These are phyloP conservation scores for Synanthedon andrenaeformis DNA, from an alignment of 2,888 invertebrate genomes.

Conservation along the genomic window DNA sequence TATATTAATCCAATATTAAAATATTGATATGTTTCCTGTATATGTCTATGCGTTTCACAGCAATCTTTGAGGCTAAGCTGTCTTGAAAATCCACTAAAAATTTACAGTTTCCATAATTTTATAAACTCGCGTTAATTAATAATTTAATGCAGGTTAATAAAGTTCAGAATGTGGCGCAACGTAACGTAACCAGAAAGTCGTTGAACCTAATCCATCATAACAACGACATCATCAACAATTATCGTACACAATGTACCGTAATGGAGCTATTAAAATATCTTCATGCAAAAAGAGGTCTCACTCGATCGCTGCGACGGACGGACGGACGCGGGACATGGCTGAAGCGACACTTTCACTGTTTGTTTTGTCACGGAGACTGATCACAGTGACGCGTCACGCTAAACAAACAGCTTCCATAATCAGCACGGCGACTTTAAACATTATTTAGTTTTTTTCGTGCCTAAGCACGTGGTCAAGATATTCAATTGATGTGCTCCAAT, in stretches of 20 bases:
- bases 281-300: slow-evolving; percentile 37
- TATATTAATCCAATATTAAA: too few species aligned
- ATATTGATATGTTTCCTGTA: too few species aligned
- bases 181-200: slow-evolving; percentile 13
- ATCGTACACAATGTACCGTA: slow-evolving; percentile 29
- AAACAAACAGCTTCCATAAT: slow-evolving; percentile 1
- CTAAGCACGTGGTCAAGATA: too few species aligned
- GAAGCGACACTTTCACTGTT: slow-evolving; percentile 54
- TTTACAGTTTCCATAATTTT: too few species aligned
- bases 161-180: too few species aligned
- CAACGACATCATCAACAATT: slow-evolving; percentile 23
- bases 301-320: slow-evolving; percentile 22
- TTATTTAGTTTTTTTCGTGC: too few species aligned
- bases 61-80: too few species aligned
- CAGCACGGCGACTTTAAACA: background rate
- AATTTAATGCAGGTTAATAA: too few species aligned
- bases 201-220: slow-evolving; percentile 23
- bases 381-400: slow-evolving; percentile 5
- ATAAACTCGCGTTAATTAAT: too few species aligned
- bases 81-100: too few species aligned
- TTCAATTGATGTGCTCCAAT: too few species aligned
- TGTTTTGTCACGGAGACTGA: slow-evolving; percentile 40
- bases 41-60: too few species aligned
- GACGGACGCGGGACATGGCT: slow-evolving; percentile 15
- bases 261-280: slow-evolving; percentile 38